Conservation (phyloP, 2,113 vertebrate species). For the Tyto alba region DNA sequence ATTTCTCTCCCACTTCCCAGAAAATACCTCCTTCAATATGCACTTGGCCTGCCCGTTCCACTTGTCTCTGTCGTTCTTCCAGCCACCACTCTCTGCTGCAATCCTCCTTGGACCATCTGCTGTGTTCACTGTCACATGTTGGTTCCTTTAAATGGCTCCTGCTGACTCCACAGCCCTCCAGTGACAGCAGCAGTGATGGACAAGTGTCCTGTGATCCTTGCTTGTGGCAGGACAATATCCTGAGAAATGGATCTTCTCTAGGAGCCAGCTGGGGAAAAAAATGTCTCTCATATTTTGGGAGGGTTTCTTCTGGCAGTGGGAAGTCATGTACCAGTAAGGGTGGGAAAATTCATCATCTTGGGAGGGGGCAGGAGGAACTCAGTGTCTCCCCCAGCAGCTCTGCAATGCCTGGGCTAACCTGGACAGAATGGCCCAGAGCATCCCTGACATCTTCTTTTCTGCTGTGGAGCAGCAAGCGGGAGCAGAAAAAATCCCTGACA, state of each 20-base stretch:
- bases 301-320: not conserved
- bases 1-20: not conserved
- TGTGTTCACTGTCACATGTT: not conserved
- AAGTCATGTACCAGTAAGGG: not conserved
- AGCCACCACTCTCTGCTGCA: not conserved
- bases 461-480: not conserved
- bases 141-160: not conserved
- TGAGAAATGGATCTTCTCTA: not conserved
- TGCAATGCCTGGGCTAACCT: not conserved
- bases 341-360: not conserved
- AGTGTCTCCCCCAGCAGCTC: not conserved
- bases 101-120: not conserved
- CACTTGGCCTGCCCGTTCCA: not conserved
- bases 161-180: not conserved
- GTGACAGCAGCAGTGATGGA: not conserved
- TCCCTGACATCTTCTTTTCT: not conserved
- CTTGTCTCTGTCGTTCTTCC: not conserved
- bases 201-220: not conserved
- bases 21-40: not conserved
- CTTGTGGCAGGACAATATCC: not conserved
- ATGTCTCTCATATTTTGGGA: not conserved
- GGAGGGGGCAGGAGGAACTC: not conserved
- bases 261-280: not conserved
- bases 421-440: not conserved
- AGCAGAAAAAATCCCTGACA: not conserved